A percentile compares a stretch with the other conserved stretches of the same genome.
These are phyloP conservation scores for Aphaenogaster floridana DNA, from an alignment of 1,140 invertebrate species.

Conservation along the genomic window DNA sequence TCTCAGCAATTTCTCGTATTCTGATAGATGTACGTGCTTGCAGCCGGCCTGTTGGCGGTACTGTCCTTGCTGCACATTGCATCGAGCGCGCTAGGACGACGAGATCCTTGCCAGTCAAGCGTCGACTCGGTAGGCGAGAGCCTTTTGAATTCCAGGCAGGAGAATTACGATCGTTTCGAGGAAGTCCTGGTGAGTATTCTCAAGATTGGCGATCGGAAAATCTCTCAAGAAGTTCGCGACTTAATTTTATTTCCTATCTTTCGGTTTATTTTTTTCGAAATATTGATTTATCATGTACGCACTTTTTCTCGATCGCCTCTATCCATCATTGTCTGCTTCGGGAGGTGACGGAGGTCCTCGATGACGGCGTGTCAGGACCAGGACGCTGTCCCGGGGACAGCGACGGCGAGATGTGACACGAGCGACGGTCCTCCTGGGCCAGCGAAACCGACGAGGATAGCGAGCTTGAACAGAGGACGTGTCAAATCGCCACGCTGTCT, in stretches of 20 bases:
- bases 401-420: slow-evolving; percentile 82
- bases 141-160: slow-evolving; percentile 77
- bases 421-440: slow-evolving; percentile 81
- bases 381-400: slow-evolving; percentile 74
- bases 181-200: slow-evolving; percentile 79
- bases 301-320: not conserved
- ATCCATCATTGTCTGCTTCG: slow-evolving; percentile 15
- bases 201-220: not conserved
- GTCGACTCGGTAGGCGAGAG: slow-evolving; percentile 80
- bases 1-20: not conserved
- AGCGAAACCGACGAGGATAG: slow-evolving; percentile 83
- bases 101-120: slow-evolving; percentile 64
- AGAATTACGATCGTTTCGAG: slow-evolving; percentile 82
- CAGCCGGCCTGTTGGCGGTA: slow-evolving; percentile 82
- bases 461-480: slow-evolving; percentile 80
- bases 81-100: slow-evolving; percentile 74
- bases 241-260: not conserved
- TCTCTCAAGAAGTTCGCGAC: not conserved
- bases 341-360: slow-evolving; percentile 81
- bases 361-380: slow-evolving; percentile 79
- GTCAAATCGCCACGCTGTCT: slow-evolving; percentile 82
- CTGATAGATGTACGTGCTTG: slow-evolving; percentile 38
- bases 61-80: slow-evolving; percentile 81
- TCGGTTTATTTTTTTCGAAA: not conserved
- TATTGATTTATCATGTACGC: not conserved